Evolutionary conservation across 2,888 invertebrate species (phyloP), one percentile per base, ranked within the genome.

Genomic region (Spodoptera picta): DNA sequence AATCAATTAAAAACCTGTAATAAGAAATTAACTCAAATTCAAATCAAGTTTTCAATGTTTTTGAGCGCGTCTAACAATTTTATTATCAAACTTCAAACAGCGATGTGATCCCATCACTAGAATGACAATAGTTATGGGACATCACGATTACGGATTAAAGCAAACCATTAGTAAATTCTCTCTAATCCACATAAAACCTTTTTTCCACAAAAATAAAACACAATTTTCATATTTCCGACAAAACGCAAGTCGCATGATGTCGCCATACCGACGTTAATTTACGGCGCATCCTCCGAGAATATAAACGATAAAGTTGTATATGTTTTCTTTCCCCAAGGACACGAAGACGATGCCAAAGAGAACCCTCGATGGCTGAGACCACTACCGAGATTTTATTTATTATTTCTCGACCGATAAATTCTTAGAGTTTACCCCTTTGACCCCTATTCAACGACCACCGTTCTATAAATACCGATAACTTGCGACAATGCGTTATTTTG

Each of bases 301-400:
- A 69, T 68, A 69, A 73, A 77, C 77, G 69, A 87, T 90, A 90
- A 87, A 91, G 69, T 77, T 87, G 85, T 89, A 75, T 85, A 77
- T 88, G 69, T 90, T 92, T 92, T 92, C 87, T 93, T 91, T 89
- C 89, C 88, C 83, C 90, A 92, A 91, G 92, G 81, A 73, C 75
- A 53, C 53, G 84, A 84, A 85, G 86, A 87, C 78, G 85, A 82
- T 71, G 80, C 80, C 65, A 72, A 73, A 70, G 79, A 77, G 71
- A 65, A 69, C 80, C 60, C 72, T 72, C 79, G 69, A 69, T 75
- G 64, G 71, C 74, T 61, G 65, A 63, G 79, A 71, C 75, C 72
- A 69, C 79, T 73, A 59, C 64, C 77, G 76, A 73, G 78, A 77
- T 73, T 79, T 78, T 78, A 73, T 76, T 76, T 84, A 83, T 79